These are phyloP conservation scores for Camponotus vicinus DNA, from an alignment of 1,140 invertebrate species.

Conservation along the genomic window DNA sequence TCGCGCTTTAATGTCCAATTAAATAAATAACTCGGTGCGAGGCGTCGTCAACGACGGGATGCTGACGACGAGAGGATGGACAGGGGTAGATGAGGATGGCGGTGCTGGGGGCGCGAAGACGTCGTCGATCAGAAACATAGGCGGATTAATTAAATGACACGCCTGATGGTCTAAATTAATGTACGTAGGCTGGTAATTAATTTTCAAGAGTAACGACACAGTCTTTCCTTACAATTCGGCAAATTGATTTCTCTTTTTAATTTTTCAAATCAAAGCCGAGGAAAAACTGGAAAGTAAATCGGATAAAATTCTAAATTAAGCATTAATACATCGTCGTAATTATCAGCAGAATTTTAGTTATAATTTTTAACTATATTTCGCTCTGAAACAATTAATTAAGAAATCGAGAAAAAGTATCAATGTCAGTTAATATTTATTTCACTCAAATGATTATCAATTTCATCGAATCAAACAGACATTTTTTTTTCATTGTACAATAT, in stretches of 20 bases:
- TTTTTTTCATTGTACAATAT: background rate
- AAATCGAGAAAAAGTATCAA: background rate
- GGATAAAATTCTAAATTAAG: background rate
- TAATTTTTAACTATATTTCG: background rate
- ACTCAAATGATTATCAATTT: background rate
- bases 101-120: background rate
- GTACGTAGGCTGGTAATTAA: slow-evolving; percentile 31
- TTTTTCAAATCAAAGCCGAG: background rate
- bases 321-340: background rate
- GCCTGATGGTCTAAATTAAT: slow-evolving; percentile 37
- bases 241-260: slow-evolving; percentile 18
- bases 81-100: slow-evolving; percentile 20
- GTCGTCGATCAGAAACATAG: slow-evolving; percentile 24
- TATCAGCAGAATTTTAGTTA: background rate
- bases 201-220: slow-evolving; percentile 41
- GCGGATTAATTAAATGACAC: slow-evolving; percentile 52
- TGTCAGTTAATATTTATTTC: background rate
- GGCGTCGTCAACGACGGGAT: background rate
- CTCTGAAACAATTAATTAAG: background rate
- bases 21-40: slow-evolving; percentile 50
- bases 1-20: slow-evolving; percentile 57
- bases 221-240: slow-evolving; percentile 15
- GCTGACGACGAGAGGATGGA: slow-evolving; percentile 14
- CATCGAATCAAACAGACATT: background rate
- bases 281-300: background rate